Base-by-base conservation (phyloP, 1,140 invertebrate genomes). In the Neodiprion virginianus region DNA sequence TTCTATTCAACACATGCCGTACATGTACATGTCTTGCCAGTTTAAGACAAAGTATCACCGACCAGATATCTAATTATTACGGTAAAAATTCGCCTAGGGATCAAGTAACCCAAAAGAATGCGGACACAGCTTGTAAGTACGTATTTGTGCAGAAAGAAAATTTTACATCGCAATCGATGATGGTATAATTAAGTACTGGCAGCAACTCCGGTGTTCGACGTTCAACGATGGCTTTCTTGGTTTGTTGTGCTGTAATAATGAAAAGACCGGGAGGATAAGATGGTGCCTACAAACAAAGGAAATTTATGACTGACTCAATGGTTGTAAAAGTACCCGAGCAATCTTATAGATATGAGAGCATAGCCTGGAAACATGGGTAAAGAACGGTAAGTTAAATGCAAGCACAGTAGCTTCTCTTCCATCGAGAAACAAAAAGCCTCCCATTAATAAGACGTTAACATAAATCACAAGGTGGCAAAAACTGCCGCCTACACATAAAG, bases 371-470 rank as follows among this genome's bases (percentile, higher is more conserved):
- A 61, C 53, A 17, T 61, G 8, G 53, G 11, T 14, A 61, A 61
- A 61, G 4, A 61, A 61, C 11, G n/a, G 53, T 17, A 17, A 61
- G 53, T 61, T 61, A 61, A 61, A 61, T 61, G 53, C 53, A 61
- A 61, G 11, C 53, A 5, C 8, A 12, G 53, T 17, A 61, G 53
- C 11, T 14, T 12, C 53, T 17, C 11, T 61, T 17, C 53, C n/a
- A 12, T 8, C 11, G 11, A 61, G 53, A 14, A 61, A 76, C 76
- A 79, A 80, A 79, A 81, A 80, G 79, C 76, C 76, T 66, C 75
- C 79, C 75, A 73, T 80, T 81, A 81, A 80, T 81, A 80, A 80
- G 77, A 77, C 79, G 79, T 80, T 80, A 77, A 74, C 79, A 76
- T 79, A 80, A 81, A 81, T 79, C 72, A 72, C 72, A 12, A 76